Base-by-base conservation (phyloP, 2,113 vertebrate species). In the Colinus virginianus region DNA sequence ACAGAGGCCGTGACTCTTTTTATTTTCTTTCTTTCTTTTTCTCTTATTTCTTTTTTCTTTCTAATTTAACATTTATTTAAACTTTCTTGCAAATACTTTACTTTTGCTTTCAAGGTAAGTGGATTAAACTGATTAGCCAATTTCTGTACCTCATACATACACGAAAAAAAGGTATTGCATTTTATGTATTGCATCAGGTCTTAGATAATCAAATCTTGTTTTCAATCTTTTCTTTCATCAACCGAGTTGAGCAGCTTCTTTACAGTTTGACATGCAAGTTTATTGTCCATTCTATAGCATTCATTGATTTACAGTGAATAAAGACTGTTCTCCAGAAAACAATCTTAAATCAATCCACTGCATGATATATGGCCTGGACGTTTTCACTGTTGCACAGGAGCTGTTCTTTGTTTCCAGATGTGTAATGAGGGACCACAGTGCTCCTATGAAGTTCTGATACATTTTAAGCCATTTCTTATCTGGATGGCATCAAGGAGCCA, bases 231-330 rank as follows among this genome's bases (percentile, higher is more conserved):
- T 88, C 70, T 80, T 66, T 55, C 3, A 0, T 86, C 61, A 64
- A 51, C 69, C 38, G 64, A 22, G 25, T 85, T 84, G 72, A 94
- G 88, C 78, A 69, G 72, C 69, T 86, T 75, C 92, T 94, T 87
- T 32, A 74, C 68, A 84, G 88, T 74, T 84, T 1, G 3, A 72
- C 80, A 76, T 84, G 71, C 66, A 92, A 96, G 86, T 91, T 96
- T 96, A 94, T 83, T 76, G 83, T 70, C 72, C 25, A 3, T 90
- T 94, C 85, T 88, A 9, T 36, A 75, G 92, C 77, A 68, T 66
- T 71, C 88, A 90, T 91, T 94, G 94, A 87, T 90, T 71, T 49
- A 63, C 43, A 90, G 88, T 90, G 94, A 95, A 96, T 96, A 90
- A 91, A 93, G 88, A 68, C 90, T 85, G 77, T 78, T 94, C 93